phyloP scores from a whole-genome alignment of 1,140 invertebrate genomes.

The Caenorhabditis tropicalis region DNA sequence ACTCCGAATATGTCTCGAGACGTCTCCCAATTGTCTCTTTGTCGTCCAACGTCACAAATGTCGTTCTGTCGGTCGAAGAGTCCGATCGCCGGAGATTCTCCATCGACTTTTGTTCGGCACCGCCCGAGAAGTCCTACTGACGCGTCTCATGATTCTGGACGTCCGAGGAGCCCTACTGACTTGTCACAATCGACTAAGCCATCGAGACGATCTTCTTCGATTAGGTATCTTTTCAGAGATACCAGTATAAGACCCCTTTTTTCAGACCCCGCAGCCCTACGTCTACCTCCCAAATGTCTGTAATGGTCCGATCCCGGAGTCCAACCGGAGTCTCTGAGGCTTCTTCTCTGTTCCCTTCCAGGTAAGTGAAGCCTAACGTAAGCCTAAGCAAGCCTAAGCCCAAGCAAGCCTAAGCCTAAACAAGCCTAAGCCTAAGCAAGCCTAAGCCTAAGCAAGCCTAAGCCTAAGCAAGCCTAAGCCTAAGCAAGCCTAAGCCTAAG shows the following conservation, averaged over 20 bases:
- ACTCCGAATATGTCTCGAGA: conserved; percentile 60
- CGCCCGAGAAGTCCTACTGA: conserved; percentile 48
- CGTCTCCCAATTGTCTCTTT: conserved; percentile 54
- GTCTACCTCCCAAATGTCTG: conserved; percentile 41
- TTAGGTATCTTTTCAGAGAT: neutral
- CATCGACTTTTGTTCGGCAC: neutral
- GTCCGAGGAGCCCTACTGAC: conserved; percentile 50
- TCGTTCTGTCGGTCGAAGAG: conserved; percentile 40
- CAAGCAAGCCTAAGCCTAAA: too few relatives aligned
- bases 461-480: too few relatives aligned
- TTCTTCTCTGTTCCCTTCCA: conserved; percentile 14
- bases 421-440: too few relatives aligned
- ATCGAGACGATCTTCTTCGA: conserved; percentile 22
- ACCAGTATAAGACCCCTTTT: neutral
- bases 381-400: too few relatives aligned
- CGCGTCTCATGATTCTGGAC: conserved; percentile 47
- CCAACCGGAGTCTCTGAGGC: conserved; percentile 46
- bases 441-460: too few relatives aligned
- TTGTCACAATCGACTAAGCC: conserved; percentile 42
- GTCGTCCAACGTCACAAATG: conserved; percentile 28
- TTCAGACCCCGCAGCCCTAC: conserved; percentile 48
- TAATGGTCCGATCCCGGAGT: conserved; percentile 24
- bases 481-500: too few relatives aligned
- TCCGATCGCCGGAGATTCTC: conserved; percentile 27
- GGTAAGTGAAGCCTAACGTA: too few relatives aligned